phyloP scores from a whole-genome alignment of 2,888 invertebrate genomes.

The Neuroscelio doddi region DNA sequence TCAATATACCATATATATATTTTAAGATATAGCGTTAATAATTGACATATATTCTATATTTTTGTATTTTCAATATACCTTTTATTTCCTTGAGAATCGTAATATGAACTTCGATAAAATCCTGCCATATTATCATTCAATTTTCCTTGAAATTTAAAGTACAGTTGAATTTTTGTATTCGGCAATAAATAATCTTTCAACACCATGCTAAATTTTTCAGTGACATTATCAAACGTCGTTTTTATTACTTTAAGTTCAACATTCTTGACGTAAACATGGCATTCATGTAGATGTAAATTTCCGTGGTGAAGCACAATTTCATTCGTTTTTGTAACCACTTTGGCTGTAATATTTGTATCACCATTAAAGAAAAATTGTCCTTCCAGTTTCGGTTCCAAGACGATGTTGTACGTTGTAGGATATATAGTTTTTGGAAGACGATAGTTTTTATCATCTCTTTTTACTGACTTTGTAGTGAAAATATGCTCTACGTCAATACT shows the following conservation, averaged over 20 bases:
- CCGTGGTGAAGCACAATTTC: slow-evolving; percentile 33
- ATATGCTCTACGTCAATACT: too few relatives aligned
- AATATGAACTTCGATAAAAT: slow-evolving; percentile 77
- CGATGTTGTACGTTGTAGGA: slow-evolving; percentile 62
- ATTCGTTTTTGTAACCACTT: slow-evolving; percentile 21
- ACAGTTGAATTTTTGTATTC: slow-evolving; percentile 17
- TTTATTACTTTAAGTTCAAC: not conserved
- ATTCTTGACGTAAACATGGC: slow-evolving; percentile 47
- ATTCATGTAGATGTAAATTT: slow-evolving; percentile 17
- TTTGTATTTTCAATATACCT: slow-evolving; percentile 74
- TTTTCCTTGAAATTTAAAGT: slow-evolving; percentile 75
- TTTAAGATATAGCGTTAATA: too few relatives aligned
- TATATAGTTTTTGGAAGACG: slow-evolving; percentile 25
- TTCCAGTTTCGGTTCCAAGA: not conserved
- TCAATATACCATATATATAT: too few relatives aligned
- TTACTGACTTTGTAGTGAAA: too few relatives aligned
- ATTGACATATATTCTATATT: too few relatives aligned
- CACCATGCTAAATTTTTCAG: slow-evolving; percentile 9
- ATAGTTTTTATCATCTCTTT: slow-evolving; percentile 4
- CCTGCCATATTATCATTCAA: slow-evolving; percentile 78
- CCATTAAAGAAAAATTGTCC: slow-evolving; percentile 17
- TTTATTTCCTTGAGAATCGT: slow-evolving; percentile 53
- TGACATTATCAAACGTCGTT: slow-evolving; percentile 15
- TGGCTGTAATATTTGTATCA: slow-evolving; percentile 23
- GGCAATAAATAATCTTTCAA: slow-evolving; percentile 55